Percentiles rank a stretch among this genome's conserved stretches.
Evolutionary conservation across 2,797 vertebrate genomes (phyloP).

Genomic region (Remorina albescens): DNA sequence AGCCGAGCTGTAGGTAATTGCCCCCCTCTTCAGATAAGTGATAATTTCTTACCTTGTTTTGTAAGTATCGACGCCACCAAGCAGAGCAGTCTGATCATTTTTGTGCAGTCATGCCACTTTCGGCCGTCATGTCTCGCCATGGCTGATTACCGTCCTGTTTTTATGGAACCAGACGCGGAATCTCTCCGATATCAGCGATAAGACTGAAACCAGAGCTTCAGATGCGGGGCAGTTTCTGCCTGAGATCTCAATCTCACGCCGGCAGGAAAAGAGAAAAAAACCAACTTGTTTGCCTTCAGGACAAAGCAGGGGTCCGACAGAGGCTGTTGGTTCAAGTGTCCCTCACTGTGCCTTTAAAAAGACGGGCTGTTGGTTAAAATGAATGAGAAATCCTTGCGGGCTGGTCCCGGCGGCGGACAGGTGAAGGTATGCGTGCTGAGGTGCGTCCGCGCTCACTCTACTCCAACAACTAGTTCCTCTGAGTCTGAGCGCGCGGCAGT

Average conservation of each 20-base stretch:
- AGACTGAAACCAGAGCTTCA: constrained; percentile 14
- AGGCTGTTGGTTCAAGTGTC: constrained; percentile 22
- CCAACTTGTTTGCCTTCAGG: constrained; percentile 58
- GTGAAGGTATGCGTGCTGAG: constrained; percentile 62
- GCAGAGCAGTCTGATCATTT: constrained; percentile 68
- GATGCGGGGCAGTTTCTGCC: constrained; percentile 21
- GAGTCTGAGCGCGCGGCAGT: constrained; percentile 39
- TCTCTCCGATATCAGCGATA: constrained; percentile 22
- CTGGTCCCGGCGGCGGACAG: constrained; percentile 52
- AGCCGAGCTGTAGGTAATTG: neutral
- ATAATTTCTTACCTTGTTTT: constrained; percentile 75
- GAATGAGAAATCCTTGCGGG: constrained; percentile 42
- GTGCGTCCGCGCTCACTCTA: constrained; percentile 22
- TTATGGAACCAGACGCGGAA: constrained; percentile 24
- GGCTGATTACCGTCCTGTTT: constrained; percentile 58
- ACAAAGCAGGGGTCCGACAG: constrained; percentile 44
- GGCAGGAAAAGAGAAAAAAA: too few species aligned
- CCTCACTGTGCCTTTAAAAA: constrained; percentile 43
- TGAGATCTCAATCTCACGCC: constrained; percentile 2
- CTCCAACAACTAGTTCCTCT: constrained; percentile 62
- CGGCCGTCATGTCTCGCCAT: constrained; percentile 76
- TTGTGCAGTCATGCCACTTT: constrained; percentile 53
- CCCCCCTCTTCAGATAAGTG: neutral
- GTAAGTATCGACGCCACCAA: constrained; percentile 59
- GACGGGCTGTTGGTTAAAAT: constrained; percentile 13